These are phyloP conservation scores for Natrix natrix DNA, from an alignment of 2,797 vertebrate genomes.

Conservation along the genomic window DNA sequence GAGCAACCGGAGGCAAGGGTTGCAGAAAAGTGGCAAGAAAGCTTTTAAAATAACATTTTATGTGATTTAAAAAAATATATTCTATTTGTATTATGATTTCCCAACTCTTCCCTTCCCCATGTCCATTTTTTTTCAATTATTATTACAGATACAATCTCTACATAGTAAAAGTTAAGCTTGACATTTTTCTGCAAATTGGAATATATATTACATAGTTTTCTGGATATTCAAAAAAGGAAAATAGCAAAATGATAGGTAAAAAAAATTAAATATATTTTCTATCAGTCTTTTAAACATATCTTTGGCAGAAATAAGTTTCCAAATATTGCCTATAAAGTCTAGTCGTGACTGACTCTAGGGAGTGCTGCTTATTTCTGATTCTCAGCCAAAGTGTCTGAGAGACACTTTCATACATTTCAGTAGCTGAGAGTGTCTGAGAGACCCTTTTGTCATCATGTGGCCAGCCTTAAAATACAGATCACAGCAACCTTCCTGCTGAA, in stretches of 20 bases:
- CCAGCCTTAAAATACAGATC: neutral
- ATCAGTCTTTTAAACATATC: neutral
- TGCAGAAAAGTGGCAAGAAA: too few relatives aligned
- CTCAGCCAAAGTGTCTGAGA: neutral
- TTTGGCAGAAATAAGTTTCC: neutral
- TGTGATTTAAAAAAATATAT: too few relatives aligned
- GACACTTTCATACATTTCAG: too few relatives aligned
- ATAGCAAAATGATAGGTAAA: neutral
- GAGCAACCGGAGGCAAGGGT: too few relatives aligned
- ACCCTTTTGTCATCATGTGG: neutral
- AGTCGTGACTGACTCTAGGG: neutral
- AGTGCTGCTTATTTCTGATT: neutral
- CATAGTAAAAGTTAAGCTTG: neutral
- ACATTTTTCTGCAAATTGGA: neutral
- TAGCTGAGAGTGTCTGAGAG: too few relatives aligned
- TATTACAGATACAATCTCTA: neutral
- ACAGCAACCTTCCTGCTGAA: neutral
- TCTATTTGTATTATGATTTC: too few relatives aligned
- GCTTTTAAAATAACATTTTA: too few relatives aligned
- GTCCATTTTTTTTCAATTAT: neutral
- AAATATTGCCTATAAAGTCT: neutral
- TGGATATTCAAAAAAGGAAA: neutral
- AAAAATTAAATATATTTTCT: neutral
- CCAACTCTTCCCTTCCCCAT: too few relatives aligned
- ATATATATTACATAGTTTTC: neutral